Evolutionary conservation across 1,140 invertebrate species (phyloP), one percentile per base, ranked within the genome.

Genomic region (Drosophila bifasciata): DNA sequence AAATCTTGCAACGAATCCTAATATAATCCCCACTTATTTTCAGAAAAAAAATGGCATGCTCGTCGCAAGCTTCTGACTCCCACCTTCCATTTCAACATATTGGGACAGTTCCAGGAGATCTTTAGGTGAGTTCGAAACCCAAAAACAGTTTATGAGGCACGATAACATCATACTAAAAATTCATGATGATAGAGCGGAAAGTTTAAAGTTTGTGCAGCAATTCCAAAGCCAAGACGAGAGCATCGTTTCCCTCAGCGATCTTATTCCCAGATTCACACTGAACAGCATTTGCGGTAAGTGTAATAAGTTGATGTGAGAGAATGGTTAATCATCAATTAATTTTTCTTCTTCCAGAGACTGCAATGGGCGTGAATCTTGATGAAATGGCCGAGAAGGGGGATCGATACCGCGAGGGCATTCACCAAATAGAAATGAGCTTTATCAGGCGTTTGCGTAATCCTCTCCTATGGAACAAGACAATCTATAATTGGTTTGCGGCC

Each of bases 51-150:
- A 92, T 98, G 97, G 97, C 94, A 94, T 32, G 77, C 84, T 0
- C 93, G 97, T 39, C 92, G 97, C 45, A 97, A 96, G 92, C 93
- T 98, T 62, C 91, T 98, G 7, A 97, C 97, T 0, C 96, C 97
- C 3, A 95, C 97, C 0, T 98, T 98, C 91, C 97, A 98, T 90
- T 98, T 98, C 78, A 96, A 95, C 77, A 96, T 98, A 61, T 91
- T 98, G 2, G 93, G 95, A 59, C 94, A 96, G 72, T 98, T 97
- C 90, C 68, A 95, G 5, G 92, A 93, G 2, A 95, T 96, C 77
- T 95, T 95, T 78, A 93, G 94, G 68, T 95, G 94, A 80, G 90
- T 92, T 41, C n/a, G n/a, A n/a, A n/a, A n/a, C n/a, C n/a, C n/a
- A n/a, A n/a, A n/a, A n/a, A n/a, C n/a, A n/a, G n/a, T n/a, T n/a